Base-by-base conservation (phyloP, 2,113 vertebrate species). In the Ifrita kowaldi region DNA sequence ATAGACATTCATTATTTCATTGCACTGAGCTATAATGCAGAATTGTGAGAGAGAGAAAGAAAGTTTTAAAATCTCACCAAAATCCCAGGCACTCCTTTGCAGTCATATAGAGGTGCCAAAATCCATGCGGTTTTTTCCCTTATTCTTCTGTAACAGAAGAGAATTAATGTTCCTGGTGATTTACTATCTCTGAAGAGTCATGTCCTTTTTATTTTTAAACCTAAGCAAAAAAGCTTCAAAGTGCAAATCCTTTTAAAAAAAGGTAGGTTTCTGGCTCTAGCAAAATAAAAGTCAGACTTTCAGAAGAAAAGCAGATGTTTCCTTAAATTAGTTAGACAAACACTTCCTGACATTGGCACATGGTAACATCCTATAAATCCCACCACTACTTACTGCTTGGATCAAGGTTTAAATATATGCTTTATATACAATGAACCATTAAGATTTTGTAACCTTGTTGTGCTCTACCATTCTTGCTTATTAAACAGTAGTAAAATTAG, bases 401-500 rank as follows among this genome's bases (percentile, higher is more conserved):
- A 89, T 52, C 78, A 78, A 92, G 65, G 65, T 78, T 83, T 97
- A 97, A 95, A 84, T 78, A 28, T 50, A 53, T 67, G 37, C 75
- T 37, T 64, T 93, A 84, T 59, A 65, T 80, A 68, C 76, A 93
- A 92, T 12, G 50, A 80, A 32, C 62, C 63, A 90, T 89, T 91
- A 94, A 94, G 90, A 63, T 88, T 91, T 81, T 92, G 30, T n/a
- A 93, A 89, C 89, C 68, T 94, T 97, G 88, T 56, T 87, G 84
- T 21, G 22, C 47, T 95, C 49, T 77, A n/a, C 94, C 26, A 2
- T 88, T 94, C 83, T 95, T 92, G 67, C 93, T 97, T 97, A 96
- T 85, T 87, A 75, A 97, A 84, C 95, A 76, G 84, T 52, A 93
- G 94, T 90, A 96, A 97, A 96, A 90, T 77, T 90, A 82, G 87